Evolutionary conservation across 2,113 vertebrate species (phyloP).

Genomic region (Dissostichus mawsoni): DNA sequence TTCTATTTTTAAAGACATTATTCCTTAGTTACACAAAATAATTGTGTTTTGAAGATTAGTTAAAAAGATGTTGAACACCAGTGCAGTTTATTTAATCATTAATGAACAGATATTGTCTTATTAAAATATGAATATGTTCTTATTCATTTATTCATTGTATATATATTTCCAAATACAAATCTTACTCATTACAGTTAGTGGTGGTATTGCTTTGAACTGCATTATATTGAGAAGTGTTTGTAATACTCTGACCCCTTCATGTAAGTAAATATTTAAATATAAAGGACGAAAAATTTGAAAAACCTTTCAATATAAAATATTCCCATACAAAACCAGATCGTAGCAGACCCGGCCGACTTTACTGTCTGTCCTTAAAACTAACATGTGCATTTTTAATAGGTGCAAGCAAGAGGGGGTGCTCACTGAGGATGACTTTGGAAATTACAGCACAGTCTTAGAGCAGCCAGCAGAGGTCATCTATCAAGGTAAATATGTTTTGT

Average conservation of each 20-base stretch:
- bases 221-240: too few relatives aligned
- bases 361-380: too few relatives aligned
- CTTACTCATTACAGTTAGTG: not conserved
- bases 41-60: not conserved
- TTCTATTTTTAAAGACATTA: not conserved
- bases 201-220: not conserved
- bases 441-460: conserved; percentile 90
- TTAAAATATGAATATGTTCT: not conserved
- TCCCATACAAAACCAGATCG: too few relatives aligned
- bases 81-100: not conserved
- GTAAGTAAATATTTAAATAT: too few relatives aligned
- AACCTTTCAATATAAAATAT: too few relatives aligned
- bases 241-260: too few relatives aligned
- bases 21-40: not conserved
- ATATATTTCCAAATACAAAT: too few relatives aligned
- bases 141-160: too few relatives aligned
- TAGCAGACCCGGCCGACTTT: too few relatives aligned
- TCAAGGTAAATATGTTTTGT: conserved; percentile 84
- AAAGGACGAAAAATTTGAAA: too few relatives aligned
- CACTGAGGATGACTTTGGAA: conserved; percentile 91
- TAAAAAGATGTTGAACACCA: not conserved
- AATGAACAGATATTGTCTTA: not conserved
- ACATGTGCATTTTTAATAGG: conserved; percentile 79
- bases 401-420: conserved; percentile 89
- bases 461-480: conserved; percentile 90